A percentile compares a stretch with the other conserved stretches of the same genome.
Conservation (phyloP, 2,113 vertebrate species). For the Cricetomys ansorgei region DNA sequence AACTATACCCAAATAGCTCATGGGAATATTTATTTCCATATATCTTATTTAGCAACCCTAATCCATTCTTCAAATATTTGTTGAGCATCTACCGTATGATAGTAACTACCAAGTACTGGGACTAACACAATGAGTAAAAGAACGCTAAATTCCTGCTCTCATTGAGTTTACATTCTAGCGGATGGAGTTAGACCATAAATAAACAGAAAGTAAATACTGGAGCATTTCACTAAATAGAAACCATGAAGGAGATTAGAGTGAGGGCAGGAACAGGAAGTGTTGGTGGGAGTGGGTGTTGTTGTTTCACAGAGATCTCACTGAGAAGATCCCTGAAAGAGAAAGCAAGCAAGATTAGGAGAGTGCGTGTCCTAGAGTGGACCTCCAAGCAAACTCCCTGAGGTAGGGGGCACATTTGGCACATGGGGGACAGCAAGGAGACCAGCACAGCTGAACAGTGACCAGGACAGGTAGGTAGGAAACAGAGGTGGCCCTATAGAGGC, state of each 20-base stretch:
- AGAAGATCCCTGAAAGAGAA: neutral
- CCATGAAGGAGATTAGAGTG: neutral
- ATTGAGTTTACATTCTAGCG: neutral
- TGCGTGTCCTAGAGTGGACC: neutral
- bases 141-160: constrained; percentile 6
- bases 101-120: neutral
- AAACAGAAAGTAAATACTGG: neutral
- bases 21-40: neutral
- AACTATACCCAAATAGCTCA: neutral
- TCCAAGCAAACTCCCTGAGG: neutral
- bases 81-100: neutral
- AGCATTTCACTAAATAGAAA: neutral
- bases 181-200: neutral
- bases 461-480: neutral
- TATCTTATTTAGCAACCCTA: constrained; percentile 25
- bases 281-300: neutral
- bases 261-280: neutral
- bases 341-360: neutral
- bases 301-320: neutral
- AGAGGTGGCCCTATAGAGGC: neutral
- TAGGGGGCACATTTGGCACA: neutral
- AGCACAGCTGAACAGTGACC: neutral
- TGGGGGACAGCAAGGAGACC: neutral
- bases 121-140: neutral
- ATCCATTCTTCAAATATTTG: constrained; percentile 42